Evolutionary conservation across 2,113 vertebrate genomes (phyloP), one percentile per base, ranked within the genome.

Genomic region (Monopterus albus): DNA sequence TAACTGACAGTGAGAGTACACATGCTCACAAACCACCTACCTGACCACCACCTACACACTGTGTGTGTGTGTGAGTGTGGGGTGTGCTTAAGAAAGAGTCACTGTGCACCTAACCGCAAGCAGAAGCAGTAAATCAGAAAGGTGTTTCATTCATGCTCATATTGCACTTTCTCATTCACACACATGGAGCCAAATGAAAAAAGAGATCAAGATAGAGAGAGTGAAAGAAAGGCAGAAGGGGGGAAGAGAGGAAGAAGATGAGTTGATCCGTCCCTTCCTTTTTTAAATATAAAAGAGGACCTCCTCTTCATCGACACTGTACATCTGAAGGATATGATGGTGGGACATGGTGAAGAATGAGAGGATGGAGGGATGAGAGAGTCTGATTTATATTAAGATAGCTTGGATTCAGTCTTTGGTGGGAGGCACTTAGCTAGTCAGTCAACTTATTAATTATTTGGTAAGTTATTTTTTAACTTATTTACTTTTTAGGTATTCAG

Each of bases 261-360:
- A 90, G 14, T 76, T 25, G 62, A 7, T 52, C 38, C 21, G 15
- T 63, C 71, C 70, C 71, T 65, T 84, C 81, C 67, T 61, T 70
- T 75, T 94, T 83, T 76, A 75, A 79, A 81, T 87, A 91, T 90
- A 79, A 89, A 81, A 85, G 78, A 73, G 88, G 77, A 80, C 63
- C 83, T 73, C 83, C 87, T 81, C 84, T 65, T 78, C 84, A 2
- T 36, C 53, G 2, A 1, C 43, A 57, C 59, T 35, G 46, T 53
- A 33, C 45, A 21, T 47, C 23, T 29, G 81, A 51, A 20, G 66
- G 15, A 36, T 53, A 29, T 40, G 39, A 35, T 45, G 72, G 31
- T 71, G 51, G 17, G 17, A 45, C 6, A 36, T 31, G 82, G 63
- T 76, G 74, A 62, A 57, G n/a, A 40, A 21, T 4, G 38, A 36